These are phyloP conservation scores for Paraescarpia echinospica DNA, from an alignment of 1,140 invertebrate species.

Conservation along the genomic window DNA sequence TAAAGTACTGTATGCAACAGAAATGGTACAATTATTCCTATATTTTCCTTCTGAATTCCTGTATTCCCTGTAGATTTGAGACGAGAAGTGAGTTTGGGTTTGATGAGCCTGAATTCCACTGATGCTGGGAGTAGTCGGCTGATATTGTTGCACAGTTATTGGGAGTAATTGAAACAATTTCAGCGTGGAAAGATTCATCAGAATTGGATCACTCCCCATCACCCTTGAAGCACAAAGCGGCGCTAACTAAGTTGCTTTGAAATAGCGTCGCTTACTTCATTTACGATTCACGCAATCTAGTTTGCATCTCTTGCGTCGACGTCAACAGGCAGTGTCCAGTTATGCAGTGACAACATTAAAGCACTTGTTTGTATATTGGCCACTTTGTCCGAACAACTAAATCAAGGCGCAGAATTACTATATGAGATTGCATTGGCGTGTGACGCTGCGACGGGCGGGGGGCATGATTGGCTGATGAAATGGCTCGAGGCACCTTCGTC, in stretches of 20 bases:
- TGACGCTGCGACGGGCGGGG: background rate
- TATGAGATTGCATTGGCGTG: background rate
- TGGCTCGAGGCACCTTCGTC: background rate
- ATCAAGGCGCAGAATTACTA: background rate
- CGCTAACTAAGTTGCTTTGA: background rate
- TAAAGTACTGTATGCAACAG: no score
- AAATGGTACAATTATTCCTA: no score
- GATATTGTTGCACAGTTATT: background rate
- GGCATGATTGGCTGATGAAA: background rate
- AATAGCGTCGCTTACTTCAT: constrained; percentile 1
- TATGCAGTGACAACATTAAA: background rate
- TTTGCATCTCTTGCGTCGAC: background rate
- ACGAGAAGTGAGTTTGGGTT: background rate
- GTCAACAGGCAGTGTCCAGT: background rate
- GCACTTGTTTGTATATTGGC: background rate
- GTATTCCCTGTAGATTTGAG: no score
- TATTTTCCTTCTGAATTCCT: no score
- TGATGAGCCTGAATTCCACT: background rate
- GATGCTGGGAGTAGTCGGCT: background rate
- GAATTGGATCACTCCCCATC: background rate
- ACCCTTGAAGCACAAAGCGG: background rate
- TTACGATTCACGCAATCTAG: background rate
- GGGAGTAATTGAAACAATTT: background rate
- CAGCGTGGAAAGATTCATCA: background rate
- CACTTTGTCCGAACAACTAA: background rate